phyloP scores from a whole-genome alignment of 2,888 invertebrate genomes.

The Altica lythri region DNA sequence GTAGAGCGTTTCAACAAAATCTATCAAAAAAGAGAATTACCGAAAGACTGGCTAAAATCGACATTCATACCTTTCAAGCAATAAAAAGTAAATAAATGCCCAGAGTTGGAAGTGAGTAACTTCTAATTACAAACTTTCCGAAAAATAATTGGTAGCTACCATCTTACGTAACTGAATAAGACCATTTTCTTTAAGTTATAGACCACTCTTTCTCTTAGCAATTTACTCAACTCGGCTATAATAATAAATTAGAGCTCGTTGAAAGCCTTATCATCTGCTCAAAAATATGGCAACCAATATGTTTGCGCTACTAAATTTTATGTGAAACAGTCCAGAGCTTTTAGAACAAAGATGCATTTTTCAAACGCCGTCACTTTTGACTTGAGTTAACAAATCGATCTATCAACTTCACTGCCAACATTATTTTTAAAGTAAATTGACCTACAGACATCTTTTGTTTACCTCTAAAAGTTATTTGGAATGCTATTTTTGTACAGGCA shows the following conservation, averaged over 20 bases:
- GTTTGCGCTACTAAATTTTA: constrained; percentile 35
- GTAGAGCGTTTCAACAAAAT: too few relatives aligned
- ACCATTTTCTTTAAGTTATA: constrained; percentile 15
- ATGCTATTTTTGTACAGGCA: too few relatives aligned
- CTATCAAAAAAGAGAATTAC: too few relatives aligned
- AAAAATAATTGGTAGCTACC: constrained; percentile 20
- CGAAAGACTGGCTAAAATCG: too few relatives aligned
- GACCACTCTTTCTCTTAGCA: constrained; percentile 15
- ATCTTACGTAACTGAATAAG: constrained; percentile 23
- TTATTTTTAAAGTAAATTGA: constrained; percentile 16
- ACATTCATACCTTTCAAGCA: not conserved
- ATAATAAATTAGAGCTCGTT: constrained; percentile 36
- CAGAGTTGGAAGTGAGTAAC: constrained; percentile 8
- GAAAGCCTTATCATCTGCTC: constrained; percentile 34
- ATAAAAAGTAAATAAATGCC: not conserved
- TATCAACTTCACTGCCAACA: constrained; percentile 44
- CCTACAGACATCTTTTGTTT: too few relatives aligned
- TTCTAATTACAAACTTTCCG: constrained; percentile 17
- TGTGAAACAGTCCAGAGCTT: constrained; percentile 30
- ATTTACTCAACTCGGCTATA: constrained; percentile 27
- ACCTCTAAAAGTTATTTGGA: too few relatives aligned
- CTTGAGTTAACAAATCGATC: constrained; percentile 46
- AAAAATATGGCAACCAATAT: constrained; percentile 36
- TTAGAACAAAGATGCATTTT: constrained; percentile 44
- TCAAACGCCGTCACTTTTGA: constrained; percentile 42